Conservation (phyloP, 2,797 vertebrate genomes). For the Coregonus suidteri region DNA sequence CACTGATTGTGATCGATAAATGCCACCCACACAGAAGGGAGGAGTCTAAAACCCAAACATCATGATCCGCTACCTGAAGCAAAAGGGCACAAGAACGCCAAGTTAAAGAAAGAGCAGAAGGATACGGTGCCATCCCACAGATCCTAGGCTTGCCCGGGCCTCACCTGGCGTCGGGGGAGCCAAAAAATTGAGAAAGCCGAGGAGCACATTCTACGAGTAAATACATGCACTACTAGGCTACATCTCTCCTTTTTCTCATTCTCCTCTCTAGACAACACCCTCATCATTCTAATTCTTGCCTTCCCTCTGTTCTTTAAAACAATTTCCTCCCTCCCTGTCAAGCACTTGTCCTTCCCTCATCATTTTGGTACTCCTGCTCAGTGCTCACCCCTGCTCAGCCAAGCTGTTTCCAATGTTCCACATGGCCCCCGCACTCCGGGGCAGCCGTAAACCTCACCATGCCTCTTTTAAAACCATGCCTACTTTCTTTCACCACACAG, state of each 20-base stretch:
- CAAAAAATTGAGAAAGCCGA: slow-evolving; percentile 80
- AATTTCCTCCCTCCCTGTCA: slow-evolving; percentile 10
- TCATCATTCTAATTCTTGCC: background rate
- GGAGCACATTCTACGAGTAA: slow-evolving; percentile 93
- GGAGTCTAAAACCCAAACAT: slow-evolving; percentile 93
- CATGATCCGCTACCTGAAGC: slow-evolving; percentile 90
- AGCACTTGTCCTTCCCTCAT: slow-evolving; percentile 14
- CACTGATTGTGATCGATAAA: slow-evolving; percentile 80
- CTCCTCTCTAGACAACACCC: background rate
- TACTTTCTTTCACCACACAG: slow-evolving; percentile 27
- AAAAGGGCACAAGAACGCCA: slow-evolving; percentile 83
- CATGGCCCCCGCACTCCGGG: slow-evolving; percentile 18
- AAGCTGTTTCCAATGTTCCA: slow-evolving; percentile 66
- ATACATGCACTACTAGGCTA: slow-evolving; percentile 22
- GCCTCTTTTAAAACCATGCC: background rate
- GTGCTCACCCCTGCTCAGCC: slow-evolving; percentile 9
- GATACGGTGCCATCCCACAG: slow-evolving; percentile 81
- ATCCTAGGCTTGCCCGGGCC: slow-evolving; percentile 92
- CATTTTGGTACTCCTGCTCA: slow-evolving; percentile 19
- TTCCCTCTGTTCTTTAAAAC: slow-evolving; percentile 8
- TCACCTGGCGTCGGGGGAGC: slow-evolving; percentile 93
- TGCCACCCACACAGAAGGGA: slow-evolving; percentile 95
- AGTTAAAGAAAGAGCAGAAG: slow-evolving; percentile 76
- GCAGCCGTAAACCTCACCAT: slow-evolving; percentile 46
- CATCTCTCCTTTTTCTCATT: no score